Conservation (phyloP, 2,888 invertebrate species). For the Oegoconia quadripuncta region DNA sequence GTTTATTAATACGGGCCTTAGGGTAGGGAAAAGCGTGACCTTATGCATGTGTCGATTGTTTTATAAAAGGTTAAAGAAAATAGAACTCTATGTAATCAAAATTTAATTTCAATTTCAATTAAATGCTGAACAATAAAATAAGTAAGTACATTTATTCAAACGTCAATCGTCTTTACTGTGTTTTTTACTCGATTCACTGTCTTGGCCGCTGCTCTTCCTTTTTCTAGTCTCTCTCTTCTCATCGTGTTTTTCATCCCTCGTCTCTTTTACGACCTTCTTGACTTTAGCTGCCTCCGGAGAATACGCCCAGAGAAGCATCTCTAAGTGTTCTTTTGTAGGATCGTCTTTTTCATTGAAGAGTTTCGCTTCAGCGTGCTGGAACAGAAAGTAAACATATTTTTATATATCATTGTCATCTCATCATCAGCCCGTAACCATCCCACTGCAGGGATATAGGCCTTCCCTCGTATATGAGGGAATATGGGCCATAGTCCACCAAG, state of each 20-base stretch:
- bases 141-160: slow-evolving; percentile 5
- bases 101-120: slow-evolving; percentile 11
- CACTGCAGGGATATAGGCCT: too few species aligned
- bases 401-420: neutral
- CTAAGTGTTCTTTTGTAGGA: slow-evolving; percentile 83
- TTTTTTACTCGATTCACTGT: slow-evolving; percentile 51
- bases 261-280: slow-evolving; percentile 72
- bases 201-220: slow-evolving; percentile 38
- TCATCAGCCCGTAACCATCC: too few species aligned
- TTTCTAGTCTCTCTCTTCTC: slow-evolving; percentile 49
- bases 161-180: slow-evolving; percentile 37
- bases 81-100: neutral
- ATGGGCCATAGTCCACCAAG: too few species aligned
- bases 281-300: slow-evolving; percentile 84
- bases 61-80: too few species aligned
- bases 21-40: too few species aligned
- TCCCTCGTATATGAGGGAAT: too few species aligned
- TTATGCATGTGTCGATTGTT: too few species aligned
- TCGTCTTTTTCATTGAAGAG: slow-evolving; percentile 82
- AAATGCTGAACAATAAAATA: slow-evolving; percentile 15
- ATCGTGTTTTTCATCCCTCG: slow-evolving; percentile 21
- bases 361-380: slow-evolving; percentile 80
- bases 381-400: slow-evolving; percentile 27
- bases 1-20: too few species aligned
- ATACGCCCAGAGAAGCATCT: slow-evolving; percentile 87